Percentiles rank a stretch among this genome's conserved stretches.
These are phyloP conservation scores for Synergus umbraculus DNA, from an alignment of 2,888 invertebrate genomes.

Conservation along the genomic window DNA sequence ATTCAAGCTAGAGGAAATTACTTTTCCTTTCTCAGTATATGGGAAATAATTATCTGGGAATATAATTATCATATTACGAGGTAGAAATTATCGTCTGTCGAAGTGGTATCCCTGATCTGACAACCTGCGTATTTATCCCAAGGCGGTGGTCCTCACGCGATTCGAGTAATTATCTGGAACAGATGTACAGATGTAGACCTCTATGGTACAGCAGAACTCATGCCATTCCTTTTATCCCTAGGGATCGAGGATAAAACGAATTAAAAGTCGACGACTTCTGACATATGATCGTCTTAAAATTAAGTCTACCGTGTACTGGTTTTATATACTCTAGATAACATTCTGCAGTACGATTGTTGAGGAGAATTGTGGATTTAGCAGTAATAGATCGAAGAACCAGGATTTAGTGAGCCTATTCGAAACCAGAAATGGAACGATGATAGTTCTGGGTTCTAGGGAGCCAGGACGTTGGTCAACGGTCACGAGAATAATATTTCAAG, in stretches of 20 bases:
- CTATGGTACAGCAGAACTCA: constrained; percentile 45
- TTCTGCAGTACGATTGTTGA: neutral
- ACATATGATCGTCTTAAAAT: neutral
- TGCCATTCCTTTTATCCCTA: constrained; percentile 45
- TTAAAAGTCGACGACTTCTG: constrained; percentile 47
- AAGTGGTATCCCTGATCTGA: constrained; percentile 50
- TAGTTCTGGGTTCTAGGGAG: constrained; percentile 34
- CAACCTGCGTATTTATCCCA: constrained; percentile 44
- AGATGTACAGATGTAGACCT: constrained; percentile 47
- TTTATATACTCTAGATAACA: neutral
- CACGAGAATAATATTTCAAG: constrained; percentile 57
- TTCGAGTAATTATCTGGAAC: constrained; percentile 63
- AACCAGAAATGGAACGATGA: neutral
- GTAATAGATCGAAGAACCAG: neutral
- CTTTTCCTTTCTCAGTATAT: neutral
- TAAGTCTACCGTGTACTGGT: too few species aligned
- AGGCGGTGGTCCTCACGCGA: constrained; percentile 59
- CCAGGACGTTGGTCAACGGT: constrained; percentile 50
- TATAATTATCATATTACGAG: constrained; percentile 41
- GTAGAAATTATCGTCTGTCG: constrained; percentile 56
- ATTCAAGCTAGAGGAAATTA: neutral
- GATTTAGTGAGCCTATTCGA: neutral
- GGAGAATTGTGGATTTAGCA: neutral
- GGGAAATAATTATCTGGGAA: neutral
- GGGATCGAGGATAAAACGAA: constrained; percentile 29